These are phyloP conservation scores for Cygnus buccinator DNA, from an alignment of 2,113 vertebrate species.

Conservation along the genomic window DNA sequence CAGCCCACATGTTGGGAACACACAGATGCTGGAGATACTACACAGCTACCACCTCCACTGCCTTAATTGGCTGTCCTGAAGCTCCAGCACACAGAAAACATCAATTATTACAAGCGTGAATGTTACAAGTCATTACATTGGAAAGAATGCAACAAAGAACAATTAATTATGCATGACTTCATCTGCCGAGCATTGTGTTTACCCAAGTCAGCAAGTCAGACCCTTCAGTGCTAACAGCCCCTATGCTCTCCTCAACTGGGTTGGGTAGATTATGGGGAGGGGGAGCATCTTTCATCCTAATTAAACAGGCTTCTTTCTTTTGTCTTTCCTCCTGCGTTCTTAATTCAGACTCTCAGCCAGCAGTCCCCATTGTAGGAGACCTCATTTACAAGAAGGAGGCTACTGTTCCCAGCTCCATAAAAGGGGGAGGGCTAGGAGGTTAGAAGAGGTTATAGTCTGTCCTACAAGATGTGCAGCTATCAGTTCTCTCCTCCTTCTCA, in stretches of 20 bases:
- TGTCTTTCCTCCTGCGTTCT: not conserved
- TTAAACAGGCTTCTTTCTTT: not conserved
- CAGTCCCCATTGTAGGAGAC: not conserved
- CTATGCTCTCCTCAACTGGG: not conserved
- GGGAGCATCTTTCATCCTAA: not conserved
- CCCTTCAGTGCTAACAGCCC: not conserved
- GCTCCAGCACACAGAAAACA: slow-evolving; percentile 32
- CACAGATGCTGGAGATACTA: not conserved
- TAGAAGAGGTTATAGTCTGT: not conserved
- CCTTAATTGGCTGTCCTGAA: slow-evolving; percentile 66
- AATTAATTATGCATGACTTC: slow-evolving; percentile 64
- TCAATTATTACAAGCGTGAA: slow-evolving; percentile 42
- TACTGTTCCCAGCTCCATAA: not conserved
- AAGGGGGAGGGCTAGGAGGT: not conserved
- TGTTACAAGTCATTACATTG: slow-evolving; percentile 55
- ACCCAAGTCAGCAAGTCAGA: slow-evolving; percentile 58
- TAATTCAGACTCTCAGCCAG: not conserved
- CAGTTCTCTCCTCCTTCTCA: not conserved
- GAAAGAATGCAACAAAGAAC: slow-evolving; percentile 64
- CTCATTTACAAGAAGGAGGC: not conserved
- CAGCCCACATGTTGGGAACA: not conserved
- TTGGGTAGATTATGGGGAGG: not conserved
- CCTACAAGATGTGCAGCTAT: not conserved
- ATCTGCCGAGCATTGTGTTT: slow-evolving; percentile 15
- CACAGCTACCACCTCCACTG: not conserved